Evolutionary conservation across 2,888 invertebrate genomes (phyloP), one percentile per base, ranked within the genome.

Genomic region (Andrena haemorrhoa): DNA sequence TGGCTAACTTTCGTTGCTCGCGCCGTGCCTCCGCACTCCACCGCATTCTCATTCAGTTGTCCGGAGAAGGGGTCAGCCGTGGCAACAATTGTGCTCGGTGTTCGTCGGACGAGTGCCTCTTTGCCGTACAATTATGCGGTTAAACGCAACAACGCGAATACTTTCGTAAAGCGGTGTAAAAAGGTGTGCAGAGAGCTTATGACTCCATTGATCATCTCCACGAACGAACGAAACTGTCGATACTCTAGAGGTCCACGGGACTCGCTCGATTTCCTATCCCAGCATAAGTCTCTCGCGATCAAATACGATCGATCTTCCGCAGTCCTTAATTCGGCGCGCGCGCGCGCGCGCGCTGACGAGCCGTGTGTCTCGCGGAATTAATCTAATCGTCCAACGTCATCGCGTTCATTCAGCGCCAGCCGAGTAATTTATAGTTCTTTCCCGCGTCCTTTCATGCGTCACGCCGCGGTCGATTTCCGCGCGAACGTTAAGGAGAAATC

Each of bases 1-100:
- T 77, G 68, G 82, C 79, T 76, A 85, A 86, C 84, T 83, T 84
- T 88, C 83, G 77, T 80, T 87, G 49, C 47, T 65, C 61, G 56
- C 23, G 70, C 81, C 56, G 23, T 76, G 53, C 33, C 66, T 41
- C 49, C 23, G 20, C 63, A 49, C 23, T 51, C 26, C 49, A 20
- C 8, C n/a, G 16, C 33, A 33, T 49, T 58, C 64, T 41, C 47
- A 66, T 74, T 76, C 78, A 63, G 75, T 78, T 78, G 75, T 35
- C 23, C 33, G 16, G 47, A 20, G 72, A 75, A 76, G 58, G 78
- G 83, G 77, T 85, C 71, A 86, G 80, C 76, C 63, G 35, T 51
- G 53, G 74, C 53, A 63, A 33, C 81, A 75, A 79, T 79, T 79
- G 72, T 58, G 51, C 71, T 84, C 66, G 75, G 68, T 78, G 78